phyloP scores from a whole-genome alignment of 2,797 vertebrate genomes.

The Sebastolobus altivelis region DNA sequence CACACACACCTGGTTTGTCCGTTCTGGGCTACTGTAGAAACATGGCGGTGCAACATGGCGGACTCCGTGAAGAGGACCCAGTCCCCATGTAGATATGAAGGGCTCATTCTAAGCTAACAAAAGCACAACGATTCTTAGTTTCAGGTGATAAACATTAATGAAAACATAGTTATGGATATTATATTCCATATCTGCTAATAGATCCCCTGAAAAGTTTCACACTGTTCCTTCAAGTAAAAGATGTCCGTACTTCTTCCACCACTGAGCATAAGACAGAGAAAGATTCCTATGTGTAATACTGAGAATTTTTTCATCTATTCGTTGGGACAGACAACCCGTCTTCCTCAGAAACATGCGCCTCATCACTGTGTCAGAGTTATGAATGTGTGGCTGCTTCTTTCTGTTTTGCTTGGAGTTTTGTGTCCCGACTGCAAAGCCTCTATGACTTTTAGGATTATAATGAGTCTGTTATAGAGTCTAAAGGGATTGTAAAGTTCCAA shows the following conservation, averaged over 20 bases:
- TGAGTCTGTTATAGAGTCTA: conserved; percentile 29
- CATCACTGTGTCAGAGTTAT: neutral
- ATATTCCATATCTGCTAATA: too few species aligned
- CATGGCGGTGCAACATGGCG: fast-evolving
- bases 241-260: neutral
- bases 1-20: too few species aligned
- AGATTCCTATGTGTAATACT: neutral
- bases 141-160: too few species aligned
- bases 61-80: too few species aligned
- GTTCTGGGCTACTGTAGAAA: too few species aligned
- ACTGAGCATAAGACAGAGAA: neutral
- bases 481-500: conserved; percentile 29
- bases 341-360: neutral
- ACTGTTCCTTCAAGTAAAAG: neutral
- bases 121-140: too few species aligned
- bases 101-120: too few species aligned
- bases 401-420: conserved; percentile 34
- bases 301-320: neutral
- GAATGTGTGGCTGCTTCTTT: conserved; percentile 17
- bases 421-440: conserved; percentile 26
- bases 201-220: too few species aligned
- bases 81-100: too few species aligned
- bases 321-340: neutral
- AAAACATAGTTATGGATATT: too few species aligned
- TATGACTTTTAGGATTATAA: conserved; percentile 51